Base-by-base conservation (phyloP, 2,797 vertebrate species). In the Malacoctenus gilli region DNA sequence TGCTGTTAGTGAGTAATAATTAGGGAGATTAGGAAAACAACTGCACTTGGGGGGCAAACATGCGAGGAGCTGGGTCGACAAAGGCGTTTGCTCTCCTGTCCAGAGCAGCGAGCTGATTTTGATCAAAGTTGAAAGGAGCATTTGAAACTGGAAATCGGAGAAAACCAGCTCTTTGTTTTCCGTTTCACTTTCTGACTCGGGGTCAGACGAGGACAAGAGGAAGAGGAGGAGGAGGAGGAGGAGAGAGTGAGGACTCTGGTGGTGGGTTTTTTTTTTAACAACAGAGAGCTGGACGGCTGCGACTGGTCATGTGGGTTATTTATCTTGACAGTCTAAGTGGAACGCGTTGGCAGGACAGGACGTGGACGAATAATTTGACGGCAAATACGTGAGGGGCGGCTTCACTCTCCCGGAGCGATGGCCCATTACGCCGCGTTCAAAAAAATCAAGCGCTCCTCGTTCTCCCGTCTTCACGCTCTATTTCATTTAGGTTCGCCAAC, bases 1-100 rank as follows among this genome's bases (percentile, higher is more conserved):
- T 58, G 62, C 64, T 64, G 68, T 75, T 77, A 64, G 59, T 15
- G 10, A 51, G 44, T 48, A 66, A 77, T 85, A 74, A 83, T 86
- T 63, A 79, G 53, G 35, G 1, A 68, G 56, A 83, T 85, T 82
- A 76, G 74, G 35, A 60, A 77, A 84, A 75, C 57, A 79, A 69
- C 49, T 55, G 57, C 50, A 49, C 41, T 64, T 53, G 54, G 18
- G n/a, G 41, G 25, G 54, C 56, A 50, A 63, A 74, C 48, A 44
- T 59, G 43, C 8, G 4, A 25, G 2, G n/a, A 34, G 31, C 6
- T 14, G 12, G 20, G 19, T 12, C 3, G 11, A n/a, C n/a, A n/a
- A 58, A 58, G n/a, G 2, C 11, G 19, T 34, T 16, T 34, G 8
- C 37, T 47, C 49, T 23, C 36, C 23, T 35, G 14, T 15, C n/a